Percentiles rank a stretch among this genome's conserved stretches.
These are phyloP conservation scores for Prinia subflava DNA, from an alignment of 2,113 vertebrate genomes.

Conservation along the genomic window DNA sequence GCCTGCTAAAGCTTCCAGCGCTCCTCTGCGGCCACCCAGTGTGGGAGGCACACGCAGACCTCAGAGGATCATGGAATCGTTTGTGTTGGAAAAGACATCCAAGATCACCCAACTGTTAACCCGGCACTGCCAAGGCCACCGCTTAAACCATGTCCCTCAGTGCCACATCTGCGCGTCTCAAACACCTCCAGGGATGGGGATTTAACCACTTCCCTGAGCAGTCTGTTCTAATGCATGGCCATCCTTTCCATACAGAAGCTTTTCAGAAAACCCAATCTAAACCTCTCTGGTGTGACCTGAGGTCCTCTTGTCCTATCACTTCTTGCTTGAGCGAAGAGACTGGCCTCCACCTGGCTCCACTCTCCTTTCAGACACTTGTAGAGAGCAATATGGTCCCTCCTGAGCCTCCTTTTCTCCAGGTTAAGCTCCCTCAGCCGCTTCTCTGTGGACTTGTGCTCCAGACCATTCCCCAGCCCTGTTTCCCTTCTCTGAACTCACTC, in stretches of 20 bases:
- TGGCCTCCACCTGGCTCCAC: accelerated
- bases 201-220: neutral
- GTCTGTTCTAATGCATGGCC: no score
- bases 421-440: neutral
- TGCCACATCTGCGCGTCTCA: accelerated
- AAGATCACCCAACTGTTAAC: neutral
- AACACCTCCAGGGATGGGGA: neutral
- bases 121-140: neutral
- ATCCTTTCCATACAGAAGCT: neutral
- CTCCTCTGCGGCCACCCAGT: accelerated
- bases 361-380: neutral
- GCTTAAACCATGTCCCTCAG: no score
- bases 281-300: neutral
- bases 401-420: neutral
- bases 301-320: neutral
- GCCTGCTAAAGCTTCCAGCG: accelerated
- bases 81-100: neutral
- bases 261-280: neutral
- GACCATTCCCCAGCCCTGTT: accelerated
- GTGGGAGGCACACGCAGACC: neutral
- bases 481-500: neutral
- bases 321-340: neutral
- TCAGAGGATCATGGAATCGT: neutral
- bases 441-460: neutral
- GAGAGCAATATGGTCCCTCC: accelerated